Evolutionary conservation across 2,113 vertebrate species (phyloP).

Genomic region (Sebastes fasciatus): DNA sequence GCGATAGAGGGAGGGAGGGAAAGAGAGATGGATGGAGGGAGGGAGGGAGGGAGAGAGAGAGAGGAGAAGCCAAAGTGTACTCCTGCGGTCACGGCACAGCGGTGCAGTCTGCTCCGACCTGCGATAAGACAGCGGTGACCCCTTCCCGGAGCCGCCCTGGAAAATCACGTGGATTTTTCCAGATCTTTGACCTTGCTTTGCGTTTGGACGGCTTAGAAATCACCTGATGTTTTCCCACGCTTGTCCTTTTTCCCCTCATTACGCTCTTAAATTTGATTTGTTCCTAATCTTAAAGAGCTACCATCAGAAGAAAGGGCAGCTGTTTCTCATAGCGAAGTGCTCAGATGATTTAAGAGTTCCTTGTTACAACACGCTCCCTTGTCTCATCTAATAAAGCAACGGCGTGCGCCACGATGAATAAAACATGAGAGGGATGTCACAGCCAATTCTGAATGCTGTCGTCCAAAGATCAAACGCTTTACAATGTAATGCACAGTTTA

Average conservation of each 20-base stretch:
- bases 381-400: constrained; percentile 28
- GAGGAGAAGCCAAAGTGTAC: constrained; percentile 37
- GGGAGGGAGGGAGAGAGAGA: background rate
- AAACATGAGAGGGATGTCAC: constrained; percentile 50
- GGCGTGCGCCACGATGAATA: constrained; percentile 34
- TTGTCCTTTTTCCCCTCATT: background rate
- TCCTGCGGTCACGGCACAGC: constrained; percentile 49
- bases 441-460: constrained; percentile 35
- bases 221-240: constrained; percentile 38
- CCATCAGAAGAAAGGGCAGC: constrained; percentile 11
- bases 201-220: constrained; percentile 32
- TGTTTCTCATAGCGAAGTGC: background rate
- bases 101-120: constrained; percentile 62
- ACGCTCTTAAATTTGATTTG: background rate
- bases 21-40: constrained; percentile 37
- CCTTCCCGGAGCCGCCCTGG: constrained; percentile 32
- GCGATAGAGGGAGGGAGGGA: constrained; percentile 26
- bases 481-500: constrained; percentile 15
- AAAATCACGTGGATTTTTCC: constrained; percentile 56
- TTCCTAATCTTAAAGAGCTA: constrained; percentile 1
- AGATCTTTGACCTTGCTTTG: constrained; percentile 48
- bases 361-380: constrained; percentile 20
- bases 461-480: constrained; percentile 36
- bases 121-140: constrained; percentile 73
- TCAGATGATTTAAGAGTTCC: constrained; percentile 17